Base-by-base conservation (phyloP, 2,113 vertebrate genomes). In the Corythornis madagascariensis region DNA sequence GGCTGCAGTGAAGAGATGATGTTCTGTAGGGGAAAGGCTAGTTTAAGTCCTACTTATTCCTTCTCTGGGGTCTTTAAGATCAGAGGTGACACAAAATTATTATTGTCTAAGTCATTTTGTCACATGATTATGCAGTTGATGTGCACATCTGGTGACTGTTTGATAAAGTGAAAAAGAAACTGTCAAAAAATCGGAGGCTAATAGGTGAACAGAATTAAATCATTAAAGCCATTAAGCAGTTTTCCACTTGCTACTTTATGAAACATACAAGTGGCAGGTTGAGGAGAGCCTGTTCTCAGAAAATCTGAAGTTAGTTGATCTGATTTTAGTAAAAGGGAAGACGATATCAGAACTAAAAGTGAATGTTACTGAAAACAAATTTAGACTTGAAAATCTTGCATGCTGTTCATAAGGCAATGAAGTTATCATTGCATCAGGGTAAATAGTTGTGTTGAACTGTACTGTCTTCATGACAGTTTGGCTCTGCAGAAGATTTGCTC, bases 91-190 rank as follows among this genome's bases (percentile, higher is more conserved):
- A 64, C 40, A 75, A 77, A 81, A 60, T 70, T 14, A 33, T 61
- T 88, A 25, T 73, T 76, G 38, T 87, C 16, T 15, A 52, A 89
- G 25, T 61, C 14, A 56, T 21, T 80, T 81, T 92, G 61, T 86
- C 70, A 48, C 56, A 10, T 65, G 80, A 33, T 60, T 59, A 16
- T 88, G 43, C 56, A 57, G 18, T 66, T 91, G 79, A 66, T 2
- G 2, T 95, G 86, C 42, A n/a, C 50, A 60, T 94, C 86, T 93
- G 76, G 21, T 93, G 89, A 78, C 80, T 52, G 15, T 21, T 78
- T 67, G 9, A 9, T 63, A 31, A 87, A 81, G 35, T 78, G 83
- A 83, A 95, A 92, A 74, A 66, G 86, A 88, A 95, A 85, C 67
- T 71, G 38, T 6, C 31, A 77, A 52, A 48, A 61, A 77, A 64